phyloP scores from a whole-genome alignment of 35 echinoderm and acorn worm genomes.

The Acanthaster planci region DNA sequence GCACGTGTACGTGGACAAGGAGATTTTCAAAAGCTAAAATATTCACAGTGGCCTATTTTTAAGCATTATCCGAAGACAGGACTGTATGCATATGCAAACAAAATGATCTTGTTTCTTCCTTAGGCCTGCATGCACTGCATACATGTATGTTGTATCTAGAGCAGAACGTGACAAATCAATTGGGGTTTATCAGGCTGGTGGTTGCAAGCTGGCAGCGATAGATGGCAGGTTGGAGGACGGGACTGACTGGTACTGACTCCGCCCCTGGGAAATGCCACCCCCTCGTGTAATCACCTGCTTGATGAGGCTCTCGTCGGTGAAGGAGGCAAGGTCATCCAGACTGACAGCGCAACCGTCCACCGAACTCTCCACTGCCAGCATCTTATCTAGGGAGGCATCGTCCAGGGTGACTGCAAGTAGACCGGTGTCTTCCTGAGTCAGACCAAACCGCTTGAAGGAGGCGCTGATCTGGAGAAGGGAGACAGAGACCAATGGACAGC shows the following conservation, averaged over 20 bases:
- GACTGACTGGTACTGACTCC: too few relatives aligned
- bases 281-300: background rate
- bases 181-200: too few relatives aligned
- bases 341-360: background rate
- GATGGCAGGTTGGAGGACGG: too few relatives aligned
- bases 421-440: conserved; percentile 10
- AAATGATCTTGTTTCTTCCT: too few relatives aligned
- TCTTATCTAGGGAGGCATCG: conserved; percentile 1
- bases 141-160: too few relatives aligned
- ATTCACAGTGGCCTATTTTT: background rate
- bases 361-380: background rate
- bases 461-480: conserved; percentile 12
- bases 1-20: too few relatives aligned
- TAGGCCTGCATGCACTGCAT: too few relatives aligned
- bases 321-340: background rate
- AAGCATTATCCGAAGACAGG: background rate
- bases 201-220: too few relatives aligned
- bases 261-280: background rate
- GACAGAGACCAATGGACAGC: background rate
- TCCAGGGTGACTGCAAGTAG: conserved; percentile 14
- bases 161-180: too few relatives aligned
- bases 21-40: background rate
- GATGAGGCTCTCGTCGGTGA: conserved; percentile 12
- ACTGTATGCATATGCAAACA: too few relatives aligned
- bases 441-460: conserved; percentile 8